These are phyloP conservation scores for Brachionus calyciflorus DNA, from an alignment of 1,140 invertebrate genomes.

Conservation along the genomic window DNA sequence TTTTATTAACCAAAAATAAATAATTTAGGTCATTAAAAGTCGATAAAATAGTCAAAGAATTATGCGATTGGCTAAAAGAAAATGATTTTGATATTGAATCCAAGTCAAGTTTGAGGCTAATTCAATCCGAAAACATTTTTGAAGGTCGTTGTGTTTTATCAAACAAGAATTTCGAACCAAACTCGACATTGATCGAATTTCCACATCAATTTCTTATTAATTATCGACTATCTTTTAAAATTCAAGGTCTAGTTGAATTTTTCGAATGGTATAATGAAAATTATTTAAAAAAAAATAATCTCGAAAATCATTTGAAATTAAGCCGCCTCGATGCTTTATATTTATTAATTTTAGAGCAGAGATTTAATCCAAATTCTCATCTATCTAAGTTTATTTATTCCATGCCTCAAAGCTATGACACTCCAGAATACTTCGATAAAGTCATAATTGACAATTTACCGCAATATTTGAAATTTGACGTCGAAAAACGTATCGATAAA, in stretches of 20 bases:
- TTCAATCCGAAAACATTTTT: slow-evolving; percentile 19
- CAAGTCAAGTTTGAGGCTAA: neutral
- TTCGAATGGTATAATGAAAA: neutral
- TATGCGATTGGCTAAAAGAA: slow-evolving; percentile 10
- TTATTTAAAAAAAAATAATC: neutral
- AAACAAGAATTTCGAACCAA: slow-evolving; percentile 6
- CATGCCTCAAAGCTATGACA: neutral
- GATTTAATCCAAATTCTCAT: neutral
- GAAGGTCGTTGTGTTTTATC: slow-evolving; percentile 23
- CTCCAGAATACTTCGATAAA: slow-evolving; percentile 41
- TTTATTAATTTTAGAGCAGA: slow-evolving; percentile 19
- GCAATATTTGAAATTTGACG: neutral
- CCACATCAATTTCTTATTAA: slow-evolving; percentile 18
- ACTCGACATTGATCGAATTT: slow-evolving; percentile 1
- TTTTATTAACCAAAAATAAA: no score
- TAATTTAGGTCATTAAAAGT: neutral
- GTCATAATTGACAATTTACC: neutral
- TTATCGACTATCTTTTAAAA: slow-evolving; percentile 5
- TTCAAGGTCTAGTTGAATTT: neutral
- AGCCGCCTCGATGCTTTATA: slow-evolving; percentile 14
- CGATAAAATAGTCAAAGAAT: neutral
- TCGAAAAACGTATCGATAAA: neutral
- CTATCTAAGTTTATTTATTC: neutral
- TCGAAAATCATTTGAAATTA: neutral
- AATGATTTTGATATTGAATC: neutral